A percentile compares a stretch with the other conserved stretches of the same genome.
Evolutionary conservation across 37 sponge, comb jelly and placozoan genomes (phyloP).

Genomic region (Geodia barretti): DNA sequence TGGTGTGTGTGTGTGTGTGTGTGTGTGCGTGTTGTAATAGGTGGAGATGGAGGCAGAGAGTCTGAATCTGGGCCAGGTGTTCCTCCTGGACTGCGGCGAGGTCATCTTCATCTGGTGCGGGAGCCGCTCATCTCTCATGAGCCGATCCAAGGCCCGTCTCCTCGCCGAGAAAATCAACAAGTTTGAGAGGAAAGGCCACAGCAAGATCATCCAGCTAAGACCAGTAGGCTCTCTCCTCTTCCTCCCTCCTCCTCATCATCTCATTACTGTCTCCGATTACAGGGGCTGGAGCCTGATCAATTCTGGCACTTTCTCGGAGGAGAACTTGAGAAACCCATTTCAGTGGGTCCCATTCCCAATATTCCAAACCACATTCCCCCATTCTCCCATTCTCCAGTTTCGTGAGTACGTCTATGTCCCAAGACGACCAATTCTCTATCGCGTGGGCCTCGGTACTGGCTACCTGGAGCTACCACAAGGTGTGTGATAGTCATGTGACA

Average conservation of each 20-base stretch:
- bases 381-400: background rate
- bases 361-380: background rate
- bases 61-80: constrained; percentile 84
- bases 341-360: constrained; percentile 13
- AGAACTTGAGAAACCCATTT: constrained; percentile 29
- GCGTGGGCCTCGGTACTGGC: constrained; percentile 84
- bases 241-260: background rate
- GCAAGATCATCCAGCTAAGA: constrained; percentile 48
- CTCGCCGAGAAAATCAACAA: constrained; percentile 94
- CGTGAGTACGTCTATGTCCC: background rate
- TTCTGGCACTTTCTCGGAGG: constrained; percentile 86
- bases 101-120: constrained; percentile 88
- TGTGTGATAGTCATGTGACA: constrained; percentile 1
- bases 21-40: constrained; percentile 1
- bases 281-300: constrained; percentile 84
- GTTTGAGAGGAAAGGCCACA: constrained; percentile 79
- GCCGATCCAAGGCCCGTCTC: constrained; percentile 70
- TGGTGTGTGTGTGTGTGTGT: constrained; percentile 18
- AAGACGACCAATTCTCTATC: constrained; percentile 45
- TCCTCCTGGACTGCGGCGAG: constrained; percentile 80
- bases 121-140: constrained; percentile 49
- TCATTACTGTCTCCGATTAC: background rate
- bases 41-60: constrained; percentile 39
- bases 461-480: constrained; percentile 95
- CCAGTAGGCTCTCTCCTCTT: constrained; percentile 25